Conservation (phyloP, 2,113 vertebrate species). For the Xyliphius kryptos region DNA sequence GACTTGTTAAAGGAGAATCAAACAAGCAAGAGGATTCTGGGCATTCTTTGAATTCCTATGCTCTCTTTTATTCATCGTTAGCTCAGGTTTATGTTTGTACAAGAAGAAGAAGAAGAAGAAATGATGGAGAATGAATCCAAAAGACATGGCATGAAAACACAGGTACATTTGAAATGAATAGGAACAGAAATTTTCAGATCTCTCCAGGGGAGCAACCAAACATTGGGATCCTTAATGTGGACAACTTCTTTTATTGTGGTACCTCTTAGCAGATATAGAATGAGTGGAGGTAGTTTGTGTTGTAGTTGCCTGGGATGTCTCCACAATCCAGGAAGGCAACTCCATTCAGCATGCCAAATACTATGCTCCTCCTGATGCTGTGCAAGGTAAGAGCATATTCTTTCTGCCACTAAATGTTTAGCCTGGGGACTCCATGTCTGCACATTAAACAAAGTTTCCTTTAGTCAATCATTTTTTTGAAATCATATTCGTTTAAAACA, state of each 20-base stretch:
- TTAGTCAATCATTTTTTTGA: too few species aligned
- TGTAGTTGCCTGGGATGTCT: conserved; percentile 61
- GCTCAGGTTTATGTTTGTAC: too few species aligned
- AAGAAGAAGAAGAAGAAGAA: too few species aligned
- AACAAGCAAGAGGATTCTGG: too few species aligned
- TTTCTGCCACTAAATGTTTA: conserved; percentile 18
- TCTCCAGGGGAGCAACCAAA: conserved; percentile 62
- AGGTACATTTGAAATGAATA: conserved; percentile 70
- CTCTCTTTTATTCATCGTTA: too few species aligned
- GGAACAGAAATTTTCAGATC: conserved; percentile 65
- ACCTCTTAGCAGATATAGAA: conserved; percentile 57
- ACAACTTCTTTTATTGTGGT: conserved; percentile 58
- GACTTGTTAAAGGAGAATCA: too few species aligned
- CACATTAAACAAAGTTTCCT: too few species aligned
- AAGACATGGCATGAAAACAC: conserved; percentile 71
- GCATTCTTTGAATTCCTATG: too few species aligned
- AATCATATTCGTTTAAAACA: too few species aligned
- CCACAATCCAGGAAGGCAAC: conserved; percentile 63
- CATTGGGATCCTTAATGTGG: conserved; percentile 25
- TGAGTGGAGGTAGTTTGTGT: conserved; percentile 58
- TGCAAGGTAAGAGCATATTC: conserved; percentile 78
- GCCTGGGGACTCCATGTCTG: background rate
- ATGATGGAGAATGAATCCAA: conserved; percentile 45
- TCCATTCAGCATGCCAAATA: conserved; percentile 76
- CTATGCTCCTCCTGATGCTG: conserved; percentile 87